Base-by-base conservation (phyloP, 2,888 invertebrate genomes). In the Atrina japonica region DNA sequence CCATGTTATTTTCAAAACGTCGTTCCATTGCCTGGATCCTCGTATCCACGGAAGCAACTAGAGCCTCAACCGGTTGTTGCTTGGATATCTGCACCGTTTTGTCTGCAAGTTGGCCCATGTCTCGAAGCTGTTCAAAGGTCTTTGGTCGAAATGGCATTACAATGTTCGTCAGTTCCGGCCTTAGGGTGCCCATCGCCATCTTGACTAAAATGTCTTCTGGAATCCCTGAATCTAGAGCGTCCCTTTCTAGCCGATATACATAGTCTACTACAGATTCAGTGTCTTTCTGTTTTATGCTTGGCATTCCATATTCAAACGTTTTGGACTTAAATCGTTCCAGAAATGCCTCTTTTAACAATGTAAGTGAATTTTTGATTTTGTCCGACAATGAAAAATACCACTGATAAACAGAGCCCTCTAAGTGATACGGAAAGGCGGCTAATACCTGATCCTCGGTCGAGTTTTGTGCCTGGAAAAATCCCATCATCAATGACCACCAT, bases 321-420 rank as follows among this genome's bases (percentile, higher is more conserved):
- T 5, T 21, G n/a, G n/a, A 18, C n/a, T 47, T 47, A 21, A 18
- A 47, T 47, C 47, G n/a, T 11, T 47, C 5, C 6, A 47, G 5
- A 21, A 47, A 6, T 6, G 47, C 47, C 9, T 47, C 47, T n/a
- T 47, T 47, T 5, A 47, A 21, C n/a, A 5, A 7, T 11, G 6
- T 16, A 47, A 47, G 47, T 7, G 6, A 18, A 11, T 6, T 47
- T 47, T 47, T 47, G 6, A 47, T n/a, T 5, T 21, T 6, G 6
- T 47, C n/a, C n/a, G n/a, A n/a, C n/a, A 47, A 47, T 7, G 47
- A 11, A 7, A n/a, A n/a, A 47, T 47, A 47, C 47, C 47, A 47
- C 21, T 47, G 18, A 7, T 18, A 11, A 16, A 47, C 47, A 5
- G n/a, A n/a, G n/a, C n/a, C n/a, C n/a, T n/a, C n/a, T n/a, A n/a